Evolutionary conservation across 30 jellyfish, hydroid and myxozoan genomes (phyloP).

Genomic region (Pseudorhiza aurosa): DNA sequence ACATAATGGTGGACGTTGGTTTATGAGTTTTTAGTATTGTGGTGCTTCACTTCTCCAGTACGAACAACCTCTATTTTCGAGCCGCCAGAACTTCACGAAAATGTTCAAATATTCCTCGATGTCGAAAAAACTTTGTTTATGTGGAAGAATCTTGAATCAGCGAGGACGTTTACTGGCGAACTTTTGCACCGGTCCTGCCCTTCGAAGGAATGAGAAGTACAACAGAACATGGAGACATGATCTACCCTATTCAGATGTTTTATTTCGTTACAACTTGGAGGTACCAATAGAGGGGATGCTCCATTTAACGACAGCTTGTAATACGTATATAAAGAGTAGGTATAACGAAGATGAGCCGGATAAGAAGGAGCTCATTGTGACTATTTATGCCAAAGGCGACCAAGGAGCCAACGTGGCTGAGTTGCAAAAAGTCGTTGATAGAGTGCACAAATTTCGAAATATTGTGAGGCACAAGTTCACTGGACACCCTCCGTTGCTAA

Average conservation of each 20-base stretch:
- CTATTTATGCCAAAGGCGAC: conserved; percentile 38
- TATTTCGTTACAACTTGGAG: conserved; percentile 40
- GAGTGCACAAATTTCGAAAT: conserved; percentile 31
- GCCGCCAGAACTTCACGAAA: too few species aligned
- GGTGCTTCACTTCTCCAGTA: too few species aligned
- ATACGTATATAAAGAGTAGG: conserved; percentile 29
- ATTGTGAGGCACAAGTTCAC: conserved; percentile 41
- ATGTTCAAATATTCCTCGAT: not conserved
- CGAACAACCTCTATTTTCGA: too few species aligned
- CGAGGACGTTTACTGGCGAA: not conserved
- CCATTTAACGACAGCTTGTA: conserved; percentile 46
- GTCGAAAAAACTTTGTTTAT: not conserved
- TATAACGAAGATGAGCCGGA: conserved; percentile 35
- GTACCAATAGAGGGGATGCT: conserved; percentile 50
- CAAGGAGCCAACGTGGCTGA: conserved; percentile 14
- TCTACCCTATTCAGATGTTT: conserved; percentile 27
- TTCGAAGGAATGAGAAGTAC: not conserved
- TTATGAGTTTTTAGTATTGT: too few species aligned
- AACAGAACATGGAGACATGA: conserved; percentile 41
- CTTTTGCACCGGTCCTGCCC: conserved; percentile 2
- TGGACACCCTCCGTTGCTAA: conserved; percentile 52
- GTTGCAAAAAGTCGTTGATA: conserved; percentile 27
- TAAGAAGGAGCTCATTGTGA: conserved; percentile 23
- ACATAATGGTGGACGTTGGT: too few species aligned
- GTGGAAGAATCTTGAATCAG: not conserved